Evolutionary conservation across 2,888 invertebrate species (phyloP).

Genomic region (Cinara cedri): DNA sequence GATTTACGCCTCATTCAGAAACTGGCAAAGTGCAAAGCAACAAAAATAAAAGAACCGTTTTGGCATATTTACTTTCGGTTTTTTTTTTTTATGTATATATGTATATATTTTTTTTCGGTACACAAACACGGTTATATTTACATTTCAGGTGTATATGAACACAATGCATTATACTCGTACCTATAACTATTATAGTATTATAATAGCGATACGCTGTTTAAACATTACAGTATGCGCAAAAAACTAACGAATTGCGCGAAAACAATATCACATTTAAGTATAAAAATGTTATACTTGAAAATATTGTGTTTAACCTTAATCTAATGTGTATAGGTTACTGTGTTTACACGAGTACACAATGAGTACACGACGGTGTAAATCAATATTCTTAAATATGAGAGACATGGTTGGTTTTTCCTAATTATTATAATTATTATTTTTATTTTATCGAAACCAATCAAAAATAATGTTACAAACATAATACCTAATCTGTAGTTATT

Average conservation of each 20-base stretch:
- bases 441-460: too few relatives aligned
- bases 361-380: not conserved
- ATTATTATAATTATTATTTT: too few relatives aligned
- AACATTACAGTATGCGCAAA: not conserved
- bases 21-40: too few relatives aligned
- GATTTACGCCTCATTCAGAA: too few relatives aligned
- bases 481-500: too few relatives aligned
- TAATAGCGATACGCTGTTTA: not conserved
- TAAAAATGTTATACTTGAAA: slow-evolving; percentile 24
- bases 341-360: not conserved
- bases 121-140: not conserved
- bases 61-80: not conserved
- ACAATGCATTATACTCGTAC: not conserved
- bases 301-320: not conserved
- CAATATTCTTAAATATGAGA: not conserved
- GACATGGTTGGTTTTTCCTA: not conserved
- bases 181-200: not conserved
- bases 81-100: not conserved
- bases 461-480: too few relatives aligned
- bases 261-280: slow-evolving; percentile 35
- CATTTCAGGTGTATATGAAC: not conserved
- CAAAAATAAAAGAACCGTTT: too few relatives aligned
- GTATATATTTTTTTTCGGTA: too few relatives aligned
- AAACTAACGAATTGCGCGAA: slow-evolving; percentile 35
- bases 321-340: not conserved